These are phyloP conservation scores for Rhagium mordax DNA, from an alignment of 2,888 invertebrate species.

Conservation along the genomic window DNA sequence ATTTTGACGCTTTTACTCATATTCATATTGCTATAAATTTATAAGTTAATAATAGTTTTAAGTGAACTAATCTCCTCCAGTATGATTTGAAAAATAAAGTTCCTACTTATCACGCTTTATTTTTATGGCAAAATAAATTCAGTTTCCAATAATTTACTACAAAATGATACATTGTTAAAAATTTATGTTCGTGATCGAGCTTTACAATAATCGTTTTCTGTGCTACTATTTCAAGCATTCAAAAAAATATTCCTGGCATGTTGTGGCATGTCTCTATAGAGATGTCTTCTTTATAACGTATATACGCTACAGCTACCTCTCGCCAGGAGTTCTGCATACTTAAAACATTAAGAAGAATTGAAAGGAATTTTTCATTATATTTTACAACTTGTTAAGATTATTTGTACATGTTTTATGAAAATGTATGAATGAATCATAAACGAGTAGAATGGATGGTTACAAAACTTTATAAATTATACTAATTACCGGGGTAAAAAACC, in stretches of 20 bases:
- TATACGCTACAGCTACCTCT: slow-evolving; percentile 56
- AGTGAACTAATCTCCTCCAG: too few relatives aligned
- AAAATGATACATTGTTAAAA: not conserved
- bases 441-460: not conserved
- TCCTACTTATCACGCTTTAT: too few relatives aligned
- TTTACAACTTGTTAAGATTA: slow-evolving; percentile 33
- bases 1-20: too few relatives aligned
- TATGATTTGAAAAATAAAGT: too few relatives aligned
- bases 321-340: slow-evolving; percentile 53
- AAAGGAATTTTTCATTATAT: slow-evolving; percentile 23
- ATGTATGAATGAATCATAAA: slow-evolving; percentile 25
- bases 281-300: slow-evolving; percentile 58
- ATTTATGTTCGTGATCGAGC: not conserved
- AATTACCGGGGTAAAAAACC: not conserved
- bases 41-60: too few relatives aligned
- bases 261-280: slow-evolving; percentile 38
- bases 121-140: not conserved
- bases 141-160: not conserved
- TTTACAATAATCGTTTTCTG: not conserved
- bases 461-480: slow-evolving; percentile 6
- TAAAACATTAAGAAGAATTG: slow-evolving; percentile 23
- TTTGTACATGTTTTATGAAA: slow-evolving; percentile 27
- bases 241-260: not conserved
- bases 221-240: not conserved
- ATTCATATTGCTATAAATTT: too few relatives aligned